These are phyloP conservation scores for Agonopterix heracliana DNA, from an alignment of 2,888 invertebrate genomes.

Conservation along the genomic window DNA sequence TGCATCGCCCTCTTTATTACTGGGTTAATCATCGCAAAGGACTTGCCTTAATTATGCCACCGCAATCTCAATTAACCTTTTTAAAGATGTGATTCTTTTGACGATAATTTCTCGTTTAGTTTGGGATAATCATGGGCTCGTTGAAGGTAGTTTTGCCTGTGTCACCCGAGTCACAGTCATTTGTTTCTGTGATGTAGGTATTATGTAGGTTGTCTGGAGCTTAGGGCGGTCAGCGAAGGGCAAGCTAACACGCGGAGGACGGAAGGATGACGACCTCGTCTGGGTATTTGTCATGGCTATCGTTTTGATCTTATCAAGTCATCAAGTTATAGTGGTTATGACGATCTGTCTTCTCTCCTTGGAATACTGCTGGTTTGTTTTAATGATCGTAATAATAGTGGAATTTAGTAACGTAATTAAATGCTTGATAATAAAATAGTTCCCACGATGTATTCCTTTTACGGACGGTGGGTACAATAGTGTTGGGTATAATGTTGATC, in stretches of 20 bases:
- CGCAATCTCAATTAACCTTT: slow-evolving; percentile 38
- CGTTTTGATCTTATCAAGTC: slow-evolving; percentile 1
- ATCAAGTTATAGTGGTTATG: neutral
- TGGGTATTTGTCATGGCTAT: slow-evolving; percentile 16
- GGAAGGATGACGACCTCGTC: slow-evolving; percentile 28
- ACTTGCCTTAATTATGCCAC: slow-evolving; percentile 31
- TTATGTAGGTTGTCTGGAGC: neutral
- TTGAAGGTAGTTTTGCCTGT: no score
- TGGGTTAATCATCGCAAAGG: slow-evolving; percentile 19
- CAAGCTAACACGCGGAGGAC: slow-evolving; percentile 23
- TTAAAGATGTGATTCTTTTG: no score
- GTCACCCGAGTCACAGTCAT: no score
- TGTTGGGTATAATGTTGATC: neutral
- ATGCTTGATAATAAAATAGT: neutral
- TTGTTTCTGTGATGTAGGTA: no score
- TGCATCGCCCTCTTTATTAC: slow-evolving; percentile 21
- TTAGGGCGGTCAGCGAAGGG: slow-evolving; percentile 26
- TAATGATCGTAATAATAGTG: no score
- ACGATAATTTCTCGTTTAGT: neutral
- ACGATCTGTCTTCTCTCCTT: no score
- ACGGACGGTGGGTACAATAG: neutral
- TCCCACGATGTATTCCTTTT: neutral
- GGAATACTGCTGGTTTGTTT: no score
- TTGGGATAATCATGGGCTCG: neutral
- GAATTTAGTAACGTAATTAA: neutral